A percentile compares a stretch with the other conserved stretches of the same genome.
phyloP scores from a whole-genome alignment of 2,113 vertebrate genomes.

The Leptocoma aspasia region DNA sequence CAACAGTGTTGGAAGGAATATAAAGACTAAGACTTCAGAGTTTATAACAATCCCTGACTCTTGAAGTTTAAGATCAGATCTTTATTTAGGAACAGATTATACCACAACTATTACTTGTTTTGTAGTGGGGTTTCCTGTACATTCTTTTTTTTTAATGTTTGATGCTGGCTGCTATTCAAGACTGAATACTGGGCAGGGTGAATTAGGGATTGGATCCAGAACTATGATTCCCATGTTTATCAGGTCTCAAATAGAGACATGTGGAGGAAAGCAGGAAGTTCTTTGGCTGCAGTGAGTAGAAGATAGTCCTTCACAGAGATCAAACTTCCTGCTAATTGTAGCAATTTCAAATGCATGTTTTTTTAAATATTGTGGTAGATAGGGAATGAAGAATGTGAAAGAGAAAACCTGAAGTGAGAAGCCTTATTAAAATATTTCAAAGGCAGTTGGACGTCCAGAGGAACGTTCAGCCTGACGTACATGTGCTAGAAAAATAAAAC shows the following conservation, averaged over 20 bases:
- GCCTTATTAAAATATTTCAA: slow-evolving; percentile 50
- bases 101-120: not conserved
- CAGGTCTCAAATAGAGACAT: slow-evolving; percentile 29
- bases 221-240: slow-evolving; percentile 6
- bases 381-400: not conserved
- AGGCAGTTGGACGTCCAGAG: slow-evolving; percentile 3
- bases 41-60: not conserved
- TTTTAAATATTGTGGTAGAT: slow-evolving; percentile 16
- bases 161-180: slow-evolving; percentile 35
- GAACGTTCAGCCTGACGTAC: slow-evolving; percentile 24
- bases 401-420: slow-evolving; percentile 30
- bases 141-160: slow-evolving; percentile 4
- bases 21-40: not conserved
- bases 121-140: slow-evolving; percentile 5
- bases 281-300: slow-evolving; percentile 34
- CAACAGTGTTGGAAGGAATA: not conserved
- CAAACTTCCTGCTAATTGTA: slow-evolving; percentile 41
- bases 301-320: slow-evolving; percentile 33
- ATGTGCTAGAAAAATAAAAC: slow-evolving; percentile 33
- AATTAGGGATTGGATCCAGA: slow-evolving; percentile 13
- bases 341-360: not conserved
- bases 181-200: slow-evolving; percentile 35
- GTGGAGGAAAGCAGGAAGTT: slow-evolving; percentile 15
- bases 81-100: slow-evolving; percentile 9
- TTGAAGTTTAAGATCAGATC: not conserved